These are phyloP conservation scores for Candidula unifasciata DNA, from an alignment of 2,888 invertebrate genomes.

Conservation along the genomic window DNA sequence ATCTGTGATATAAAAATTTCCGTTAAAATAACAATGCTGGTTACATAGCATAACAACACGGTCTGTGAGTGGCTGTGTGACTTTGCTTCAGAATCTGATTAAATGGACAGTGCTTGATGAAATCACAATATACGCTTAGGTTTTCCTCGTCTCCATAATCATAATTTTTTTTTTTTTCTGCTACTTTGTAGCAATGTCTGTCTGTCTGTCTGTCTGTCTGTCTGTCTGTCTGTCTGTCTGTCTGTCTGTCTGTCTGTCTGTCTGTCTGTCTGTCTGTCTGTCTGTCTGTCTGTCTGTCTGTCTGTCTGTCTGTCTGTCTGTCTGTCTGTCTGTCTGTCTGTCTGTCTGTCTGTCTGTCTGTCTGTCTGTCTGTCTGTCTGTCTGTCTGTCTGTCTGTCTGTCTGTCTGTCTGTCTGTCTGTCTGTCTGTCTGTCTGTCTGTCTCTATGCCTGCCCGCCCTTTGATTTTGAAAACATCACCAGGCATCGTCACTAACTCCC, in stretches of 20 bases:
- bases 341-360: constrained; percentile 5
- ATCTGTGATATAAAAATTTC: too few species aligned
- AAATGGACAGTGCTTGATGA: too few species aligned
- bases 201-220: not conserved
- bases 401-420: constrained; percentile 6
- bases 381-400: constrained; percentile 5
- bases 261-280: constrained; percentile 11
- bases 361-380: constrained; percentile 15
- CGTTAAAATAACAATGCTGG: too few species aligned
- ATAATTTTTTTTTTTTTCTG: too few species aligned
- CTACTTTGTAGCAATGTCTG: too few species aligned
- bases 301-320: constrained; percentile 14
- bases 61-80: too few species aligned
- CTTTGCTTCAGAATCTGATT: too few species aligned
- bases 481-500: too few species aligned
- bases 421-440: constrained; percentile 6
- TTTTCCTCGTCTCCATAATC: too few species aligned
- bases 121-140: too few species aligned
- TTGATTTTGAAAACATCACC: too few species aligned
- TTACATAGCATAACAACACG: too few species aligned
- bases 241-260: constrained; percentile 25
- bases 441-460: not conserved
- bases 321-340: constrained; percentile 11
- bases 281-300: constrained; percentile 16
- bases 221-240: constrained; percentile 25